Percentiles rank a stretch among this genome's conserved stretches.
phyloP scores from a whole-genome alignment of 2,797 vertebrate species.

The Gymnoscopelus braueri region DNA sequence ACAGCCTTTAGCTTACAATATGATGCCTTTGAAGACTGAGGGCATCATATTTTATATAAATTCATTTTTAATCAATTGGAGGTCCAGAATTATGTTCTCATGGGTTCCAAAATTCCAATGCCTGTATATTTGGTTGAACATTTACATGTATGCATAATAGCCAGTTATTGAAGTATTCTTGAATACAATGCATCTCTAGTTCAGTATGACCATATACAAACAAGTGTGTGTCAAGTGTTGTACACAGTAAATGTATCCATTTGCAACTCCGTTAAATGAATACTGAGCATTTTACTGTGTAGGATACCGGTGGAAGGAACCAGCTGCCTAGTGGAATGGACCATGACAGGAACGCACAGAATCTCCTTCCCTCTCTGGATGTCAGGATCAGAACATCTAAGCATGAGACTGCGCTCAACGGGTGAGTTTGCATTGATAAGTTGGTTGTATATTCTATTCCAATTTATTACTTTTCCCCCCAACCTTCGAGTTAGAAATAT shows the following conservation, averaged over 20 bases:
- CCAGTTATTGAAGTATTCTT: neutral
- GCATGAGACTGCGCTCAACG: conserved; percentile 94
- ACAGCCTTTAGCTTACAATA: too few relatives aligned
- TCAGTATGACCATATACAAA: neutral
- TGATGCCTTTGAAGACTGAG: too few relatives aligned
- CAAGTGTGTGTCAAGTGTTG: neutral
- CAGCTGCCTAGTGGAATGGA: conserved; percentile 89
- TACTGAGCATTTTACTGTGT: neutral
- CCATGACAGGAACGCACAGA: conserved; percentile 89
- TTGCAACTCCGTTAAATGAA: neutral
- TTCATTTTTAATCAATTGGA: too few relatives aligned
- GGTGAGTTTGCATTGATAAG: conserved; percentile 75
- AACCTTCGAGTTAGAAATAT: too few relatives aligned
- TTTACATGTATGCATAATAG: neutral
- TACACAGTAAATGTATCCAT: too few relatives aligned
- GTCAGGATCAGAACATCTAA: conserved; percentile 90
- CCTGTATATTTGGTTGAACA: too few relatives aligned
- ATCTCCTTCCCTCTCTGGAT: conserved; percentile 88
- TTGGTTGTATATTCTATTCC: neutral
- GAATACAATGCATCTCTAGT: neutral
- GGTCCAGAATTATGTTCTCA: too few relatives aligned
- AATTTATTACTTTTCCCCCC: too few relatives aligned
- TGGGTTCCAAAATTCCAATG: too few relatives aligned
- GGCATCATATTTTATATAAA: too few relatives aligned
- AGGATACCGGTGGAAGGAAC: conserved; percentile 82